Base-by-base conservation (phyloP, 1,140 invertebrate species). In the Teleopsis dalmanni region DNA sequence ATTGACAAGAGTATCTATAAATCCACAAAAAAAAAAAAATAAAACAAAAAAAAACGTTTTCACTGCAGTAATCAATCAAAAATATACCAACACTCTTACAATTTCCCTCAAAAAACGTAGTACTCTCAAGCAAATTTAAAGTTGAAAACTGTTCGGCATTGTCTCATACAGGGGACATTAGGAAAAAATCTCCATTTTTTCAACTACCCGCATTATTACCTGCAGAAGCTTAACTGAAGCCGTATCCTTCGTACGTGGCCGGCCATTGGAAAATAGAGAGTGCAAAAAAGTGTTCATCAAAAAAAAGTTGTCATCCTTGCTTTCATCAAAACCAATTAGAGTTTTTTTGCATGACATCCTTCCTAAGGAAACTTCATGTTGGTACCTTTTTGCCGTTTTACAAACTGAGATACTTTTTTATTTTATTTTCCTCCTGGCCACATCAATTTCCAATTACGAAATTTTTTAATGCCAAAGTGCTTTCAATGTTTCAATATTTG, bases 311-410 rank as follows among this genome's bases (percentile, higher is more conserved):
- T 48, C 46, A 48, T 48, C 46, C 18, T 48, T 40, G 46, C 46
- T 40, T 48, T 40, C 46, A 48, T 48, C 46, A 48, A 40, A 37
- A 40, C 35, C 46, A 48, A 48, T 48, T 48, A 48, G 46, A 46
- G 23, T 46, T 46, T 46, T 25, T 19, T 36, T n/a, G n/a, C n/a
- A n/a, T n/a, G n/a, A n/a, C n/a, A 27, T 23, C 4, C 13, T 4
- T 21, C 11, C 6, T 40, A n/a, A 25, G 36, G 11, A 23, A 25
- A 13, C 26, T 11, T 5, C 11, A 42, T 26, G 23, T 42, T 42
- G 18, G 41, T 14, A n/a, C 2, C 31, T 43, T 43, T 43, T 43
- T 19, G 5, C 9, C 8, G 19, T 16, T 37, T 37, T 37, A n/a
- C 3, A 27, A 27, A 11, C n/a, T 27, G 19, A 13, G 18, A 22